A percentile compares a stretch with the other conserved stretches of the same genome.
Evolutionary conservation across 2,797 vertebrate genomes (phyloP).

Genomic region (Arnoldichthys spilopterus): DNA sequence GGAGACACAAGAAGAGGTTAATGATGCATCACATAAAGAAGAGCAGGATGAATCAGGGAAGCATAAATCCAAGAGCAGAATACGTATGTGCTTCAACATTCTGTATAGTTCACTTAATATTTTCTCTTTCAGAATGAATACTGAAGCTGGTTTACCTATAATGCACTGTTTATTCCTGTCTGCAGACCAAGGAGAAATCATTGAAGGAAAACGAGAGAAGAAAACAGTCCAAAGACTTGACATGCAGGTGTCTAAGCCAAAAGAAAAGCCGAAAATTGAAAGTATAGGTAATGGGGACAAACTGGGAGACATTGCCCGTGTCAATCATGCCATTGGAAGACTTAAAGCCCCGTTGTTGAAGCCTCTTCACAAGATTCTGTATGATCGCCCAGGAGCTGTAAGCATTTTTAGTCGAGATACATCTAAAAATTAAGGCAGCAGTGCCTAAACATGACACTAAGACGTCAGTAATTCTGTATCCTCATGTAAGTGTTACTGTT

Average conservation of each 20-base stretch:
- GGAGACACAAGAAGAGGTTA: neutral
- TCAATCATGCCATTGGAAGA: slow-evolving; percentile 88
- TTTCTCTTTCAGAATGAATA: neutral
- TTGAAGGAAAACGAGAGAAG: slow-evolving; percentile 93
- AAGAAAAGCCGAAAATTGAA: slow-evolving; percentile 86
- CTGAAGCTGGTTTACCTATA: neutral
- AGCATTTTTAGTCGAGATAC: slow-evolving; percentile 41
- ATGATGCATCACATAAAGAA: slow-evolving; percentile 12
- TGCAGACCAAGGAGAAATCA: slow-evolving; percentile 72
- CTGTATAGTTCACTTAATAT: neutral
- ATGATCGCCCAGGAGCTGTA: slow-evolving; percentile 94
- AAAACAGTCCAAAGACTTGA: slow-evolving; percentile 92
- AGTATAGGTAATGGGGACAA: slow-evolving; percentile 90
- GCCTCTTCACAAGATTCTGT: slow-evolving; percentile 91
- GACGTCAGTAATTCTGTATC: neutral
- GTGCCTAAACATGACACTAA: neutral
- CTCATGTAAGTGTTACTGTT: neutral
- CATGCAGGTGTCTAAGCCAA: slow-evolving; percentile 85
- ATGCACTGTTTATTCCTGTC: neutral
- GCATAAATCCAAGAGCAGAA: slow-evolving; percentile 33
- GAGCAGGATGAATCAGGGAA: slow-evolving; percentile 34
- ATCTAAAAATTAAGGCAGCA: neutral
- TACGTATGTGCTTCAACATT: slow-evolving; percentile 27
- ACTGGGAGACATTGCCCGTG: slow-evolving; percentile 92
- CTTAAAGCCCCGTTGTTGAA: slow-evolving; percentile 92